phyloP scores from a whole-genome alignment of 1,140 invertebrate genomes.

The Zaprionus capensis region DNA sequence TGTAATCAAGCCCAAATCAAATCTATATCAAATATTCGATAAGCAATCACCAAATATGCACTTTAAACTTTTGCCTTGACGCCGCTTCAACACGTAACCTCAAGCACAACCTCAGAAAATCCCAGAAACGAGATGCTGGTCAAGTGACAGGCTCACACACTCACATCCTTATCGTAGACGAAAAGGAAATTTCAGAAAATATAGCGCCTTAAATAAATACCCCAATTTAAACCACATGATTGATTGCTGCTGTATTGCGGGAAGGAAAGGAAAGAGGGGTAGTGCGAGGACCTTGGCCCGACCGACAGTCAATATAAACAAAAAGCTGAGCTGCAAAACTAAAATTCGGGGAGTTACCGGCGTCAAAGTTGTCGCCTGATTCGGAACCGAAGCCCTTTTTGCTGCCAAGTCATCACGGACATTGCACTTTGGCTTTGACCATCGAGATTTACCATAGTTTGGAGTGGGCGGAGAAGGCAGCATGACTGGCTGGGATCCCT shows the following conservation, averaged over 20 bases:
- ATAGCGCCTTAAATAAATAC: constrained; percentile 77
- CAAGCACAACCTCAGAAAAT: constrained; percentile 15
- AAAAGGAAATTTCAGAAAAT: constrained; percentile 54
- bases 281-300: constrained; percentile 14
- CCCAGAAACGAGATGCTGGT: constrained; percentile 23
- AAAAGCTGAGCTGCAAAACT: constrained; percentile 49
- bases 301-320: constrained; percentile 61
- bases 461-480: background rate
- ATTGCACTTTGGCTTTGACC: constrained; percentile 83
- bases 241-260: constrained; percentile 64
- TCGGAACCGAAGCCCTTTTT: constrained; percentile 42
- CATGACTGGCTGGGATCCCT: constrained; percentile 9
- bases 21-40: constrained; percentile 32
- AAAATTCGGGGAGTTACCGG: constrained; percentile 31
- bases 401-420: constrained; percentile 76
- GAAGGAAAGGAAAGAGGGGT: background rate
- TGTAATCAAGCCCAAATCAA: constrained; percentile 9
- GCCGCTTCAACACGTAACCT: constrained; percentile 50
- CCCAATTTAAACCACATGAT: constrained; percentile 83
- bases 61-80: constrained; percentile 52
- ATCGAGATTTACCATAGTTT: constrained; percentile 54
- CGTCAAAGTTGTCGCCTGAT: constrained; percentile 72
- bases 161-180: constrained; percentile 41
- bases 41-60: constrained; percentile 38
- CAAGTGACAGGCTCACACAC: constrained; percentile 47